Conservation (phyloP, 1,140 invertebrate species). For the Drosophila busckii region DNA sequence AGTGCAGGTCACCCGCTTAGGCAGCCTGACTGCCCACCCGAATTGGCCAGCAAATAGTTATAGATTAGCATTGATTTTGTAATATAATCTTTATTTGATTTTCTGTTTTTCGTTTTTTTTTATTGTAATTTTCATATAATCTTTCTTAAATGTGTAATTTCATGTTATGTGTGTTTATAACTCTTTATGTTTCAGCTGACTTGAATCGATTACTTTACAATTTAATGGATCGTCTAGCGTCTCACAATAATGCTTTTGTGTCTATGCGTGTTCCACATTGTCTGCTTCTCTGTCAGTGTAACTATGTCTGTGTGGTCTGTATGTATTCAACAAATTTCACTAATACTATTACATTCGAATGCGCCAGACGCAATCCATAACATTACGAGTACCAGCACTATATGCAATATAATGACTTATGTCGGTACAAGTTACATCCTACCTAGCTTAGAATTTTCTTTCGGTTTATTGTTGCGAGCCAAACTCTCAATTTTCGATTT, state of each 20-base stretch:
- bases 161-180: conserved; percentile 48
- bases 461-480: conserved; percentile 45
- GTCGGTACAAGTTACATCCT: conserved; percentile 47
- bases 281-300: conserved; percentile 20
- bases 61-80: conserved; percentile 38
- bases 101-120: conserved; percentile 31
- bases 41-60: conserved; percentile 82
- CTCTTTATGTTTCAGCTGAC: conserved; percentile 56
- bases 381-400: conserved; percentile 24
- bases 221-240: conserved; percentile 44
- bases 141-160: conserved; percentile 73
- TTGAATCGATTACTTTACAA: conserved; percentile 57
- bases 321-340: conserved; percentile 68
- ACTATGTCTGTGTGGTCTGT: conserved; percentile 43
- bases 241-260: conserved; percentile 15
- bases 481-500: conserved; percentile 10
- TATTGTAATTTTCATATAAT: conserved; percentile 60
- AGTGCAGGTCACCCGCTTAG: conserved; percentile 89
- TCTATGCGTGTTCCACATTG: conserved; percentile 15
- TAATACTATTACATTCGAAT: conserved; percentile 50
- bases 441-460: conserved; percentile 59
- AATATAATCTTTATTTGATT: conserved; percentile 75
- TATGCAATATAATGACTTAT: conserved; percentile 22
- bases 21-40: conserved; percentile 93
- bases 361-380: conserved; percentile 14